These are phyloP conservation scores for Adelphocoris suturalis DNA, from an alignment of 2,888 invertebrate species.

Conservation along the genomic window DNA sequence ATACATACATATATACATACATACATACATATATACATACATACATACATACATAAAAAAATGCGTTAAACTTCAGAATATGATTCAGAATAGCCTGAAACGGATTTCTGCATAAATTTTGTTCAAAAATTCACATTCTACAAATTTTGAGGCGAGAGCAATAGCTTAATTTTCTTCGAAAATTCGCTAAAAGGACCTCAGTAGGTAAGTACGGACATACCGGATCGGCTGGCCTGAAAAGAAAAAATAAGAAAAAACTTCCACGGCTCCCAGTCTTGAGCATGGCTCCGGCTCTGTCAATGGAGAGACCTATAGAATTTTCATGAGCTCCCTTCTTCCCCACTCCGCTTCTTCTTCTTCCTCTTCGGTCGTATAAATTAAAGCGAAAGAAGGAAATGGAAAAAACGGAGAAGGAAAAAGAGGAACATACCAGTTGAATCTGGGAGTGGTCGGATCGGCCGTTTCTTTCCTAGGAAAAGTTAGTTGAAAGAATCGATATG, in stretches of 20 bases:
- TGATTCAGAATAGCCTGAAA: no score
- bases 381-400: constrained; percentile 47
- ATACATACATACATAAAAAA: no score
- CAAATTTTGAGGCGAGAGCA: no score
- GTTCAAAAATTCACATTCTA: no score
- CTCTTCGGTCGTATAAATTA: constrained; percentile 40
- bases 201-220: neutral
- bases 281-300: constrained; percentile 53
- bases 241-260: neutral
- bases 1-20: no score
- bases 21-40: no score
- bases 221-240: neutral
- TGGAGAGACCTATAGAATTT: constrained; percentile 61
- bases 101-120: no score
- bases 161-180: no score
- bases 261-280: constrained; percentile 56
- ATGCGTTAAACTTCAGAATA: no score
- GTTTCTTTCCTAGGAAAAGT: constrained; percentile 4
- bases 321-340: constrained; percentile 49
- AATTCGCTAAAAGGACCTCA: neutral
- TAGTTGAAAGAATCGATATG: constrained; percentile 20
- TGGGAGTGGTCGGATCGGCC: neutral
- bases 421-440: constrained; percentile 50
- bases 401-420: constrained; percentile 20
- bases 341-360: constrained; percentile 32